phyloP scores from a whole-genome alignment of 1,140 invertebrate species.

The Papilio xuthus region DNA sequence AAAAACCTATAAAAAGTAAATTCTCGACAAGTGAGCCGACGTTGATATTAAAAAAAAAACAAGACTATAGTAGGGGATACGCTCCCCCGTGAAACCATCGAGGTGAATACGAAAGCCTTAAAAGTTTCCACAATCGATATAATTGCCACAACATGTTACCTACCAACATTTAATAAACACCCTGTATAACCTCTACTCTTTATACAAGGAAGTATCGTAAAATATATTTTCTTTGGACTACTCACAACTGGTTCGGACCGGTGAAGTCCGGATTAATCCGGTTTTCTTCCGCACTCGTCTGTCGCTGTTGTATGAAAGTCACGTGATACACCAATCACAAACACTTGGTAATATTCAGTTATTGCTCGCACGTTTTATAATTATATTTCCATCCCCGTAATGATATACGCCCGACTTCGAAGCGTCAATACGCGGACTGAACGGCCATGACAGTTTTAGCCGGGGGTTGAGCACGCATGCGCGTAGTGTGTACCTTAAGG shows the following conservation, averaged over 20 bases:
- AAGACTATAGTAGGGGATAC: not conserved
- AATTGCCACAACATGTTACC: constrained; percentile 49
- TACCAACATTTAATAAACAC: not conserved
- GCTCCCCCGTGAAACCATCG: constrained; percentile 35
- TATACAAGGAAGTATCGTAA: constrained; percentile 39
- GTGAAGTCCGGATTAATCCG: constrained; percentile 53
- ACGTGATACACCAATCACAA: constrained; percentile 50
- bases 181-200: not conserved
- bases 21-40: too few species aligned
- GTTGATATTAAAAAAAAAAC: not conserved
- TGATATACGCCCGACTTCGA: constrained; percentile 51
- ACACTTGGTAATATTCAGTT: constrained; percentile 42
- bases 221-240: constrained; percentile 51
- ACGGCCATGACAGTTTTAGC: constrained; percentile 72
- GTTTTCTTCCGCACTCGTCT: constrained; percentile 30
- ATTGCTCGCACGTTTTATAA: constrained; percentile 35
- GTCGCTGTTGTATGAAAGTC: constrained; percentile 37
- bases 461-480: constrained; percentile 68
- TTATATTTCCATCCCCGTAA: constrained; percentile 36
- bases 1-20: too few species aligned
- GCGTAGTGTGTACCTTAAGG: constrained; percentile 60
- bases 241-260: constrained; percentile 56
- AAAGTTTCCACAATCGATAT: constrained; percentile 64
- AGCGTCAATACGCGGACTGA: constrained; percentile 76
- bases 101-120: constrained; percentile 44